A percentile compares a stretch with the other conserved stretches of the same genome.
Conservation (phyloP, 2,888 invertebrate species). For the Leptopilina myrica region DNA sequence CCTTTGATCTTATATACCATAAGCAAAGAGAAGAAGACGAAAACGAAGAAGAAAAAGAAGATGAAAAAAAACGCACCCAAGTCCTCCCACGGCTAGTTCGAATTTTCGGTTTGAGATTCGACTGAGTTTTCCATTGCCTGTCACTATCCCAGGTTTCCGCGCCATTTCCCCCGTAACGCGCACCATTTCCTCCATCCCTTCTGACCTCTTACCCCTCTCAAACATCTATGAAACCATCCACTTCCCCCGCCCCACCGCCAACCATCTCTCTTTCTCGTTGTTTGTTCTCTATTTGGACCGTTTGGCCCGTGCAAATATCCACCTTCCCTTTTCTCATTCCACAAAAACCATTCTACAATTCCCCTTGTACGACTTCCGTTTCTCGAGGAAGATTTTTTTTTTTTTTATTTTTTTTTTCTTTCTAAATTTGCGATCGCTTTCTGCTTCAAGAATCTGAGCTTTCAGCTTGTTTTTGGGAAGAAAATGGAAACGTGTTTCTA, state of each 20-base stretch:
- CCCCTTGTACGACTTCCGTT: conserved; percentile 48
- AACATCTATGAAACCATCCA: conserved; percentile 4
- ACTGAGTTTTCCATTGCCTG: conserved; percentile 67
- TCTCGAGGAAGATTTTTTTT: conserved; percentile 64
- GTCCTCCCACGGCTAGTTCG: conserved; percentile 69
- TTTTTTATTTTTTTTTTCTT: too few species aligned
- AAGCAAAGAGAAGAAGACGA: conserved; percentile 35
- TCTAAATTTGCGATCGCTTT: conserved; percentile 66
- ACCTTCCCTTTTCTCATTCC: conserved; percentile 63
- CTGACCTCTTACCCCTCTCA: conserved; percentile 60
- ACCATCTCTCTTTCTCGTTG: conserved; percentile 55
- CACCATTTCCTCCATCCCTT: conserved; percentile 75
- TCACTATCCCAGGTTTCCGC: conserved; percentile 77
- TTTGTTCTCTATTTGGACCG: conserved; percentile 76
- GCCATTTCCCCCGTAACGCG: conserved; percentile 76
- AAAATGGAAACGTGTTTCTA: conserved; percentile 30
- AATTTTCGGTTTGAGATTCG: conserved; percentile 65
- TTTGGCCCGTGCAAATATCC: conserved; percentile 75
- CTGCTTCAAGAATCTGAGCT: conserved; percentile 53
- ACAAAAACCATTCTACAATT: conserved; percentile 54
- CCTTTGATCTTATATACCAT: conserved; percentile 55
- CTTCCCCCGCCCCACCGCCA: conserved; percentile 48
- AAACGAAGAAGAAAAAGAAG: too few species aligned
- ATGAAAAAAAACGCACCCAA: conserved; percentile 32
- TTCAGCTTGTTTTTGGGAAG: conserved; percentile 44